phyloP scores from a whole-genome alignment of 2,888 invertebrate species.

The Drosophila quinaria region DNA sequence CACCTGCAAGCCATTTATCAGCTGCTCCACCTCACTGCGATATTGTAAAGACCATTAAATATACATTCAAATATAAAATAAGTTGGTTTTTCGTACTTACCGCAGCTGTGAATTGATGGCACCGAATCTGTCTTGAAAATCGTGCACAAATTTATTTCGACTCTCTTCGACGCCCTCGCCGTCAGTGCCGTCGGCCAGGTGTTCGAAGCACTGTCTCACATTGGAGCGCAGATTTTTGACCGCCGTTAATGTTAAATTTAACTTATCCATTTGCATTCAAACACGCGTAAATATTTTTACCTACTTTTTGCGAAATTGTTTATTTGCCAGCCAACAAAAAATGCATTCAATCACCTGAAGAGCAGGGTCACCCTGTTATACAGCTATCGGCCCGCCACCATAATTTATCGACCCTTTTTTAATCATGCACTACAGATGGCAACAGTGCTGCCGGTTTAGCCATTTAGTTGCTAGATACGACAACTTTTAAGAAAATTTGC shows the following conservation, averaged over 20 bases:
- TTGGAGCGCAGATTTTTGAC: constrained; percentile 92
- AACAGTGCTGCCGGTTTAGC: not conserved
- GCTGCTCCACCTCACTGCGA: constrained; percentile 91
- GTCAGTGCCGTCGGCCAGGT: constrained; percentile 91
- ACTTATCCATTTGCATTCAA: constrained; percentile 88
- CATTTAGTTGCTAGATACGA: no score
- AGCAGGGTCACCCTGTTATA: not conserved
- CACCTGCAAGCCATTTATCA: constrained; percentile 90
- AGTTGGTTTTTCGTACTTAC: constrained; percentile 83
- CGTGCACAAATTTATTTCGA: constrained; percentile 91
- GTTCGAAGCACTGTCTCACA: constrained; percentile 94
- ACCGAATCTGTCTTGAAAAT: constrained; percentile 93
- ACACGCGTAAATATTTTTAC: not conserved
- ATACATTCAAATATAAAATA: not conserved
- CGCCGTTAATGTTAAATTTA: constrained; percentile 91
- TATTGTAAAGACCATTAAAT: not conserved
- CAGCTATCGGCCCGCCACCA: not conserved
- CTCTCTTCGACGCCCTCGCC: constrained; percentile 94
- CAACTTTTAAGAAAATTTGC: no score
- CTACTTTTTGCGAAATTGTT: constrained; percentile 27
- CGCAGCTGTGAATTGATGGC: constrained; percentile 92
- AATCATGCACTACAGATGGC: constrained; percentile 18
- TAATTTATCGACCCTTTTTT: not conserved
- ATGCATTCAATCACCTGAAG: not conserved
- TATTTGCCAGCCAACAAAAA: constrained; percentile 6